Evolutionary conservation across 1,140 invertebrate species (phyloP).

Genomic region (Lordiphosa stackelbergi): DNA sequence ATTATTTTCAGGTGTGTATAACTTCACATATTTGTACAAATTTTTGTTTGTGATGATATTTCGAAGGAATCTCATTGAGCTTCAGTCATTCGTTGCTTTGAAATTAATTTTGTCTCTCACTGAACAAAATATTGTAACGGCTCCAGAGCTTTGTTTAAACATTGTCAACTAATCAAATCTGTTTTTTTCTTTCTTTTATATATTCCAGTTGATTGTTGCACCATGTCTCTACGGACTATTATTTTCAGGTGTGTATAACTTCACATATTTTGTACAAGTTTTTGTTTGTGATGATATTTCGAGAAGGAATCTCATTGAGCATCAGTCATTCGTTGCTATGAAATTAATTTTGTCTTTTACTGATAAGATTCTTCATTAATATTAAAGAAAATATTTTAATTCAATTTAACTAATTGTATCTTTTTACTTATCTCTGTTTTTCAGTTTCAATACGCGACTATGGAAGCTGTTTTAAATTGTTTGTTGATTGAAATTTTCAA

Average conservation of each 20-base stretch:
- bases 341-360: slow-evolving; percentile 66
- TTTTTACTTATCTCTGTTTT: no score
- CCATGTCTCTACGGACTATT: no score
- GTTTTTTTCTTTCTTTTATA: not conserved
- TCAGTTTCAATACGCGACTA: no score
- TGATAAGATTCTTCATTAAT: slow-evolving; percentile 17
- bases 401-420: no score
- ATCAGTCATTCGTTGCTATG: slow-evolving; percentile 69
- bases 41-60: slow-evolving; percentile 48
- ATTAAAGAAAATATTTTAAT: not conserved
- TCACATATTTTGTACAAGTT: not conserved
- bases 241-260: slow-evolving; percentile 43
- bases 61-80: slow-evolving; percentile 82
- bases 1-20: slow-evolving; percentile 37
- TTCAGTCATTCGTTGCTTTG: slow-evolving; percentile 68
- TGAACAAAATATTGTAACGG: slow-evolving; percentile 12
- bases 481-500: no score
- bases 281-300: slow-evolving; percentile 51
- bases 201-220: slow-evolving; percentile 20
- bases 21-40: not conserved
- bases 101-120: slow-evolving; percentile 57
- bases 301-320: slow-evolving; percentile 82
- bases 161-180: slow-evolving; percentile 15
- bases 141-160: not conserved
- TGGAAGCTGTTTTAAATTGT: no score